phyloP scores from a whole-genome alignment of 2,797 vertebrate genomes.

The Apodemus agrarius region DNA sequence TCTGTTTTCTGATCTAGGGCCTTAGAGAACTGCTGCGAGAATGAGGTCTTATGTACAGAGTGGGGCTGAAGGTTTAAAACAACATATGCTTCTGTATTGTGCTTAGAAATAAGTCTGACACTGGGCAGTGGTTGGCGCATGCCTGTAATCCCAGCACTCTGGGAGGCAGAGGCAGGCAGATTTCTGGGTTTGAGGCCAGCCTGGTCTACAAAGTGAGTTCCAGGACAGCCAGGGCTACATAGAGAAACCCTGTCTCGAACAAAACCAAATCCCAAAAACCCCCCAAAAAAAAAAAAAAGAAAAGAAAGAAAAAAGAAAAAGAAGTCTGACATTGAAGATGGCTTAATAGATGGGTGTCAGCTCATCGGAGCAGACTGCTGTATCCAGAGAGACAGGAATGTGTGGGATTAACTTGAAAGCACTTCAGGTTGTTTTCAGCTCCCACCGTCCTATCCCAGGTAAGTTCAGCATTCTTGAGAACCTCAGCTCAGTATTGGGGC shows the following conservation, averaged over 20 bases:
- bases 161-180: too few species aligned
- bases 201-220: too few species aligned
- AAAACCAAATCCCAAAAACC: too few species aligned
- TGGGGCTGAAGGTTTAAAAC: constrained; percentile 57
- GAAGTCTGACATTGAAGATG: neutral
- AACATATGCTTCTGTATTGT: neutral
- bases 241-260: too few species aligned
- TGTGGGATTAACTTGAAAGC: constrained; percentile 9
- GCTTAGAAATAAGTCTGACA: constrained; percentile 61
- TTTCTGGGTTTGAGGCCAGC: too few species aligned
- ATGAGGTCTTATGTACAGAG: constrained; percentile 36
- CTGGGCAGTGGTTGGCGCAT: too few species aligned
- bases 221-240: too few species aligned
- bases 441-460: neutral
- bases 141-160: too few species aligned
- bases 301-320: too few species aligned
- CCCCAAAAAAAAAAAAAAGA: too few species aligned
- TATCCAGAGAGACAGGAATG: constrained; percentile 28
- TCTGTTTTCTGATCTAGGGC: constrained; percentile 52
- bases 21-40: neutral
- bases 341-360: constrained; percentile 45
- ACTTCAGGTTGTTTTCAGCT: constrained; percentile 50
- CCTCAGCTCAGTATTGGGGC: neutral
- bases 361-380: neutral
- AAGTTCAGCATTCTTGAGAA: neutral